These are phyloP conservation scores for Ceraclea dissimilis DNA, from an alignment of 2,888 invertebrate species.

Conservation along the genomic window DNA sequence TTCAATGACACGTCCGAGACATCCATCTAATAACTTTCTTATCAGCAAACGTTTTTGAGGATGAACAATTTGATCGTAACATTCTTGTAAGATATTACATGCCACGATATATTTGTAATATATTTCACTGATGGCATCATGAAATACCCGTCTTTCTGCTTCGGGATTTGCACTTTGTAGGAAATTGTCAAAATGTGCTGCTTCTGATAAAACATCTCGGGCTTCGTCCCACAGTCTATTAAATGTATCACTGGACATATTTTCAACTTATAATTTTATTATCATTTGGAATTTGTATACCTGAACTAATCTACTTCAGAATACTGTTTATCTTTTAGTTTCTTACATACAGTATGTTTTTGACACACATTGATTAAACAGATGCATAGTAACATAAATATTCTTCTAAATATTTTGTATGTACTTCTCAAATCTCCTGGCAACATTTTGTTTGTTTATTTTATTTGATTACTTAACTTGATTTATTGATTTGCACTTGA, in stretches of 20 bases:
- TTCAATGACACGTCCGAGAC: slow-evolving; percentile 78
- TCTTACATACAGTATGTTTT: too few relatives aligned
- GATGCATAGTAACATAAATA: too few relatives aligned
- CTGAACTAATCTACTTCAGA: too few relatives aligned
- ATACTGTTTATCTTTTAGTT: too few relatives aligned
- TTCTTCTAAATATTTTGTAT: too few relatives aligned
- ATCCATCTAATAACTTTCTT: slow-evolving; percentile 62
- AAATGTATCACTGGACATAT: slow-evolving; percentile 70
- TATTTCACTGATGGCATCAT: slow-evolving; percentile 57
- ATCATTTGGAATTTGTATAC: background rate
- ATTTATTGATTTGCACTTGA: too few relatives aligned
- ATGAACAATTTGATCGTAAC: slow-evolving; percentile 87
- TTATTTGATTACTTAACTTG: too few relatives aligned
- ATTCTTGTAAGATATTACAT: slow-evolving; percentile 64
- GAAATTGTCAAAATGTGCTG: slow-evolving; percentile 53
- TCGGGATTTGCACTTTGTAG: slow-evolving; percentile 52
- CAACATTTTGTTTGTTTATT: too few relatives aligned
- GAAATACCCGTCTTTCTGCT: slow-evolving; percentile 52
- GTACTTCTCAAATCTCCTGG: too few relatives aligned
- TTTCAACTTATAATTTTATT: background rate
- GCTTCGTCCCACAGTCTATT: slow-evolving; percentile 60
- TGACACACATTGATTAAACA: too few relatives aligned
- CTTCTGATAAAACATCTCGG: slow-evolving; percentile 46
- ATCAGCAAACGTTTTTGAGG: slow-evolving; percentile 86
- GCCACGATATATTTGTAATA: slow-evolving; percentile 77